phyloP scores from a whole-genome alignment of 2,888 invertebrate species.

The Stomorhina lunata region DNA sequence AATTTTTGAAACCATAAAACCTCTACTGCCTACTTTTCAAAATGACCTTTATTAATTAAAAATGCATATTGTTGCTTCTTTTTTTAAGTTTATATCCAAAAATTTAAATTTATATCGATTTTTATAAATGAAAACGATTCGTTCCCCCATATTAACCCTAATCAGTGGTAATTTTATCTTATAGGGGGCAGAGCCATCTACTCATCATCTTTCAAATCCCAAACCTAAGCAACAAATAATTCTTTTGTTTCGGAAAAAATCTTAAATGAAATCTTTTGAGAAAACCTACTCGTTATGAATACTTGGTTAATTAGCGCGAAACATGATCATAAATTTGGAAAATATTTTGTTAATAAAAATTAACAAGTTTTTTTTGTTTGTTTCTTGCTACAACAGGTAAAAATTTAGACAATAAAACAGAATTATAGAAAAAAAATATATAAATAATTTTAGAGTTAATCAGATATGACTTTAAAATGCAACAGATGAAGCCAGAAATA shows the following conservation, averaged over 20 bases:
- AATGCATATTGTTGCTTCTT: slow-evolving; percentile 34
- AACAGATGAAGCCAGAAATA: slow-evolving; percentile 26
- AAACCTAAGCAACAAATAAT: too few relatives aligned
- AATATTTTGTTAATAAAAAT: slow-evolving; percentile 24
- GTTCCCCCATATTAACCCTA: slow-evolving; percentile 40
- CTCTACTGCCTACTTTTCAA: not conserved
- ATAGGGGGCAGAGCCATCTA: too few relatives aligned
- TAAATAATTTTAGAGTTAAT: not conserved
- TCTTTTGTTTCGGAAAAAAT: not conserved
- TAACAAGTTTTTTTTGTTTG: not conserved
- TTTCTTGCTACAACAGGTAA: slow-evolving; percentile 35
- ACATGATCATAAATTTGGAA: slow-evolving; percentile 54
- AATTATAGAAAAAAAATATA: not conserved
- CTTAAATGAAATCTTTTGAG: too few relatives aligned
- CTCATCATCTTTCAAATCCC: not conserved
- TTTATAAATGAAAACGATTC: slow-evolving; percentile 36
- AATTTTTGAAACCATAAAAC: too few relatives aligned
- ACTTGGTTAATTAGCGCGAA: slow-evolving; percentile 51
- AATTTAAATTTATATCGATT: slow-evolving; percentile 6
- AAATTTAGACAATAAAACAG: slow-evolving; percentile 7
- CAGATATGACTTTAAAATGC: slow-evolving; percentile 38
- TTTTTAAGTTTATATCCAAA: not conserved
- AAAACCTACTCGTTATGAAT: not conserved
- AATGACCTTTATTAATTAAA: slow-evolving; percentile 29
- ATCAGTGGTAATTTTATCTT: slow-evolving; percentile 36